These are phyloP conservation scores for Lepidothrix coronata DNA, from an alignment of 2,113 vertebrate genomes.

Conservation along the genomic window DNA sequence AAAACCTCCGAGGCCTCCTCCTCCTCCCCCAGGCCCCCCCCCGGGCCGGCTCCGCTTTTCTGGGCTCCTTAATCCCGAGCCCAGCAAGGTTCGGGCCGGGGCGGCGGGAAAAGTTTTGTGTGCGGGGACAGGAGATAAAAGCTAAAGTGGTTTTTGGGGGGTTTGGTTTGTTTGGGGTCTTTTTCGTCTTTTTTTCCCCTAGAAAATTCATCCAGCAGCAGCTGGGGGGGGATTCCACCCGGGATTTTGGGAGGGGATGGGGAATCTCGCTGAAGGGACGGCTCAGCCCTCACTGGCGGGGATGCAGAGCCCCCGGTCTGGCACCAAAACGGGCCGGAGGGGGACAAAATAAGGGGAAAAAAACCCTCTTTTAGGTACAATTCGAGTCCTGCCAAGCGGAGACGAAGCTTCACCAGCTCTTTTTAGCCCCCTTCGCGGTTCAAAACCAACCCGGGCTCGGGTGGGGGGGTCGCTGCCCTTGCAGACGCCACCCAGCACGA, in stretches of 20 bases:
- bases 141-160: fast-evolving
- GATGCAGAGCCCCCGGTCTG: background rate
- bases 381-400: background rate
- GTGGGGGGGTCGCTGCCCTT: background rate
- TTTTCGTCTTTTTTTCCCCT: too few relatives aligned
- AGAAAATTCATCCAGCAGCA: background rate
- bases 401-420: background rate
- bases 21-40: too few relatives aligned
- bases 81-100: background rate
- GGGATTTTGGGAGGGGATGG: background rate
- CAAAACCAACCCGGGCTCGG: background rate
- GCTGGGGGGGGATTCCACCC: fast-evolving
- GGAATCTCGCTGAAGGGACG: background rate
- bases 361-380: background rate
- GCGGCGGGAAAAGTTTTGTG: background rate
- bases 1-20: too few relatives aligned
- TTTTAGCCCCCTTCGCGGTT: background rate
- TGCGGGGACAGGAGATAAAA: background rate
- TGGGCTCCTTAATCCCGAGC: background rate
- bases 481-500: background rate
- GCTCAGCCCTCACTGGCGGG: background rate
- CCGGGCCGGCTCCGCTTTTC: background rate
- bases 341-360: background rate
- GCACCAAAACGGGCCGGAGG: background rate
- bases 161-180: too few relatives aligned